phyloP scores from a whole-genome alignment of 2,888 invertebrate genomes.

The Drosophila algonquin region DNA sequence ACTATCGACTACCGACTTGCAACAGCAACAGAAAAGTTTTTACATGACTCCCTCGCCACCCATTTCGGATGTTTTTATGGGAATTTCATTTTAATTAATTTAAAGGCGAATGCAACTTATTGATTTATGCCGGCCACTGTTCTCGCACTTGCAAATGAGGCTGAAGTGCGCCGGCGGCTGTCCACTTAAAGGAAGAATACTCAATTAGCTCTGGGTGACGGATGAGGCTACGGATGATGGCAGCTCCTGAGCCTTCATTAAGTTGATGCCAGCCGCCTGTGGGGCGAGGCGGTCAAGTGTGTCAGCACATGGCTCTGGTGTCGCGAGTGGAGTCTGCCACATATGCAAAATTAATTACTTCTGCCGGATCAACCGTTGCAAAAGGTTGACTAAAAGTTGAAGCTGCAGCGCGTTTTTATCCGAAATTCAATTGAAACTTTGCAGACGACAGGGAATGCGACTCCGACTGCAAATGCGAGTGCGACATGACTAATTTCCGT shows the following conservation, averaged over 20 bases:
- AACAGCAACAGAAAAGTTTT: not conserved
- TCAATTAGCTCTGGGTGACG: constrained; percentile 60
- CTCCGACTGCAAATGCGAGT: constrained; percentile 25
- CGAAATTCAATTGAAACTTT: constrained; percentile 64
- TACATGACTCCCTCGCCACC: not conserved
- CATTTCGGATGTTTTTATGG: constrained; percentile 6
- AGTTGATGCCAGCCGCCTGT: constrained; percentile 63
- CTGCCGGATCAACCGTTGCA: constrained; percentile 57
- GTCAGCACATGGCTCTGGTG: constrained; percentile 64
- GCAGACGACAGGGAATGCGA: constrained; percentile 60
- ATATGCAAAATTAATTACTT: constrained; percentile 69
- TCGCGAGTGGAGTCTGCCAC: constrained; percentile 42
- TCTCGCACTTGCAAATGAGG: constrained; percentile 56
- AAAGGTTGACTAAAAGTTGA: constrained; percentile 50
- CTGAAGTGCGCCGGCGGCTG: constrained; percentile 50
- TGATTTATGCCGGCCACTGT: constrained; percentile 58
- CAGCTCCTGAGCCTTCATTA: constrained; percentile 55
- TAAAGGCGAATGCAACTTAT: constrained; percentile 61
- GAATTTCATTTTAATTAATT: constrained; percentile 47
- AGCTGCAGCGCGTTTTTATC: constrained; percentile 32
- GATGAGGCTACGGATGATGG: constrained; percentile 23
- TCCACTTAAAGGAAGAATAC: constrained; percentile 73
- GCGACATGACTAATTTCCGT: constrained; percentile 61
- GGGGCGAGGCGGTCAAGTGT: constrained; percentile 46
- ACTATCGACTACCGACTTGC: not conserved